Evolutionary conservation across 1,140 invertebrate species (phyloP), one percentile per base, ranked within the genome.

Genomic region (Myzus persicae): DNA sequence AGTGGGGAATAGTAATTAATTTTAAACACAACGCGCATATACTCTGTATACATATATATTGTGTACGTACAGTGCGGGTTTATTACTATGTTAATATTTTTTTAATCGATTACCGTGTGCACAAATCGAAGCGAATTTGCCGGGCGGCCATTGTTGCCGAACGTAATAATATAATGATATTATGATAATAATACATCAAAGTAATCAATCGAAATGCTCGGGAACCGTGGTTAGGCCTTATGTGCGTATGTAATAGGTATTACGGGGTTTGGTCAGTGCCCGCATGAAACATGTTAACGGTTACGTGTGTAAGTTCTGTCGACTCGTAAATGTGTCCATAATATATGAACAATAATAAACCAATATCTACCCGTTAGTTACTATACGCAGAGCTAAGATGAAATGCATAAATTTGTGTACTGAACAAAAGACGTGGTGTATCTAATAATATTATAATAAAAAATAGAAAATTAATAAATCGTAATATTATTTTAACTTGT

Each of bases 1-100:
- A 54, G 54, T 26, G 59, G n/a, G n/a, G 59, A n/a, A 76, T n/a
- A 76, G 59, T 76, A 76, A 76, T 76, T 76, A 76, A 76, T 76
- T 76, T 76, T 76, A 76, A n/a, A n/a, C 59, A n/a, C 31, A 20
- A 76, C 1, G n/a, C 31, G 14, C 3, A n/a, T n/a, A 36, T 18
- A n/a, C n/a, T 18, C 18, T 14, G 11, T 76, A 76, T n/a, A 36
- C 22, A 51, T 54, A 26, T 59, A 59, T 76, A 36, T 51, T 76
- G 5, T 31, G 26, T n/a, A n/a, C 31, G 14, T n/a, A 76, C 5
- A n/a, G n/a, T n/a, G 31, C n/a, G n/a, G 59, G 7, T 76, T 76
- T 76, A 76, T 76, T 76, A 76, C n/a, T 76, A 11, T 76, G n/a
- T 76, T n/a, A 76, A 76, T 76, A 76, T 76, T 18, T 76, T 59